A percentile compares a stretch with the other conserved stretches of the same genome.
These are phyloP conservation scores for Drosophila yakuba DNA, from an alignment of 1,140 invertebrate species.

Conservation along the genomic window DNA sequence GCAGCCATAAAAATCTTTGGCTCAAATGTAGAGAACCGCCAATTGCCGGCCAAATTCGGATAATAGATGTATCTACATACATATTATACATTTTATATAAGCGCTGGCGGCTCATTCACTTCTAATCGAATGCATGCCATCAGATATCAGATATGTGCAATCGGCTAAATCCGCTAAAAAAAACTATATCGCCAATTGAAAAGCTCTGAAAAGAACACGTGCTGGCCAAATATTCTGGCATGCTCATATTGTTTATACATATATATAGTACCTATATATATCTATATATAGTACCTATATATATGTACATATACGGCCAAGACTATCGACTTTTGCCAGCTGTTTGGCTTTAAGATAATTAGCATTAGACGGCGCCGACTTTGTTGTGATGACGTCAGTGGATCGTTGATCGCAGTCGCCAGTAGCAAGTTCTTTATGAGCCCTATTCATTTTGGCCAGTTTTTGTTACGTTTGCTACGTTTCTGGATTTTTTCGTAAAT, in stretches of 20 bases:
- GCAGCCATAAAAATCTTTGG: conserved; percentile 48
- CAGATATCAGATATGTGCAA: background rate
- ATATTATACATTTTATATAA: conserved; percentile 14
- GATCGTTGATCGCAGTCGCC: background rate
- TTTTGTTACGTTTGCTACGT: conserved; percentile 10
- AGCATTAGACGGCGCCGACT: conserved; percentile 28
- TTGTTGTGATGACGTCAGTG: conserved; percentile 34
- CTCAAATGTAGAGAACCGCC: conserved; percentile 57
- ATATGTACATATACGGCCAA: background rate
- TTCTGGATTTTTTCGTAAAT: conserved; percentile 8
- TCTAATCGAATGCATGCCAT: conserved; percentile 1
- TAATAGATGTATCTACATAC: conserved; percentile 11
- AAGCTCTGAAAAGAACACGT: conserved; percentile 18
- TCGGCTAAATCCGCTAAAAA: background rate
- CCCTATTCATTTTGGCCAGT: conserved; percentile 43
- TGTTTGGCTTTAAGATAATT: conserved; percentile 23
- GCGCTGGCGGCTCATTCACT: conserved; percentile 1
- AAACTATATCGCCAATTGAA: background rate
- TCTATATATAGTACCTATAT: too few relatives aligned
- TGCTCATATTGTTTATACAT: background rate
- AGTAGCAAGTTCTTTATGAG: conserved; percentile 50
- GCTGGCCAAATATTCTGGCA: conserved; percentile 15
- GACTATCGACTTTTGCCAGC: conserved; percentile 5
- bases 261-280: too few relatives aligned
- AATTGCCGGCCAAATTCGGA: conserved; percentile 57